Conservation (phyloP, 1,140 invertebrate species). For the Parasteatoda tepidariorum region DNA sequence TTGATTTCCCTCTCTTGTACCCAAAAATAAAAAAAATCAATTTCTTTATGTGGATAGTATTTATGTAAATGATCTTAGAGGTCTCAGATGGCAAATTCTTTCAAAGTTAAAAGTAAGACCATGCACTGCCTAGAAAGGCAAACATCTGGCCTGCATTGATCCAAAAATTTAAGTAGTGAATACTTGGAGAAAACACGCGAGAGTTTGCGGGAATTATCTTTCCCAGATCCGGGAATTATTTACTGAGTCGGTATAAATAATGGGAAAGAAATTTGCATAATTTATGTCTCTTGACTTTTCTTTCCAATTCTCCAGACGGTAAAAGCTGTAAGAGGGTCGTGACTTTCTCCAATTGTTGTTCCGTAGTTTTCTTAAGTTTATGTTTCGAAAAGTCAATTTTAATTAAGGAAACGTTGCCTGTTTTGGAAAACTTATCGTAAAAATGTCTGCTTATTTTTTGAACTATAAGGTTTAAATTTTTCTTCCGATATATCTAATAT, state of each 20-base stretch:
- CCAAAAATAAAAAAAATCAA: too few species aligned
- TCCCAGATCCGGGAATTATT: slow-evolving; percentile 48
- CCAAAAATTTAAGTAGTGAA: neutral
- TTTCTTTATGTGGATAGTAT: too few species aligned
- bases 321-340: neutral
- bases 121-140: neutral
- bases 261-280: slow-evolving; percentile 57
- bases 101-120: neutral
- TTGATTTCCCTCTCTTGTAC: too few species aligned
- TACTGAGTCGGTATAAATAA: slow-evolving; percentile 8
- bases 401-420: too few species aligned
- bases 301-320: slow-evolving; percentile 9
- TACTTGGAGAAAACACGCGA: slow-evolving; percentile 31
- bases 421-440: too few species aligned
- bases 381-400: neutral
- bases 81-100: slow-evolving; percentile 11
- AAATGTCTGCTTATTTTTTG: too few species aligned
- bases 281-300: slow-evolving; percentile 51
- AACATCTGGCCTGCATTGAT: slow-evolving; percentile 8
- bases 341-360: neutral
- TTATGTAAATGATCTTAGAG: neutral
- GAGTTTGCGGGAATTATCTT: slow-evolving; percentile 4
- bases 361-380: neutral
- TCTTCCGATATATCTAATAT: too few species aligned
- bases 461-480: too few species aligned